Conservation (phyloP, 2,797 vertebrate genomes). For the Diceros bicornis region DNA sequence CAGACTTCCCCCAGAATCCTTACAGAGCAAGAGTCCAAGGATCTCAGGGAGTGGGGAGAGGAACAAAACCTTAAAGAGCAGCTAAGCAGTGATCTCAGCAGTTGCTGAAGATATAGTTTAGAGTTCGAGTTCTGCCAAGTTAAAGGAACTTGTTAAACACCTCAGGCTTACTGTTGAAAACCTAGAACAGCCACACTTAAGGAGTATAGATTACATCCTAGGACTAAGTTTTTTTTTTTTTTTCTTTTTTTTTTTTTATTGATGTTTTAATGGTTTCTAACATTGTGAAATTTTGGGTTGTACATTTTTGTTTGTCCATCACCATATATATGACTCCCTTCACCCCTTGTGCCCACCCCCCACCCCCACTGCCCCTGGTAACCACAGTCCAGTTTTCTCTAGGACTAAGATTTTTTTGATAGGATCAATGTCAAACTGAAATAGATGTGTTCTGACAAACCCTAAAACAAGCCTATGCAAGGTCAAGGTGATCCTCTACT, state of each 20-base stretch:
- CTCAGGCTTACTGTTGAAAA: neutral
- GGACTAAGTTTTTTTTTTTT: neutral
- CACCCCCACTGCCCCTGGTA: no score
- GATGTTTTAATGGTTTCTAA: no score
- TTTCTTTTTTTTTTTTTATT: no score
- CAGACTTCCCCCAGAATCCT: neutral
- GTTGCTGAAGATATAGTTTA: neutral
- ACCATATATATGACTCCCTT: no score
- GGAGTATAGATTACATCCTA: neutral
- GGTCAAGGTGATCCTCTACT: neutral
- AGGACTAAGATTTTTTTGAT: neutral
- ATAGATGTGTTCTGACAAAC: neutral
- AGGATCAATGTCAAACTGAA: neutral
- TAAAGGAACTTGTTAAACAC: neutral
- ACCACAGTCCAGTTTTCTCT: no score
- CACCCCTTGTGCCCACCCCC: no score
- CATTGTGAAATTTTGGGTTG: no score
- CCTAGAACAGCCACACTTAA: neutral
- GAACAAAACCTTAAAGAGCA: neutral
- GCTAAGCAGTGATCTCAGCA: neutral
- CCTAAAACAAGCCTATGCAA: neutral
- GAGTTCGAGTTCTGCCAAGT: neutral
- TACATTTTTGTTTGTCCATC: no score
- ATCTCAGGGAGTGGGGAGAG: neutral
- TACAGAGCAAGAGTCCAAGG: neutral